phyloP scores from a whole-genome alignment of 92 coral and sea anemone species.

The Desmophyllum pertusum region DNA sequence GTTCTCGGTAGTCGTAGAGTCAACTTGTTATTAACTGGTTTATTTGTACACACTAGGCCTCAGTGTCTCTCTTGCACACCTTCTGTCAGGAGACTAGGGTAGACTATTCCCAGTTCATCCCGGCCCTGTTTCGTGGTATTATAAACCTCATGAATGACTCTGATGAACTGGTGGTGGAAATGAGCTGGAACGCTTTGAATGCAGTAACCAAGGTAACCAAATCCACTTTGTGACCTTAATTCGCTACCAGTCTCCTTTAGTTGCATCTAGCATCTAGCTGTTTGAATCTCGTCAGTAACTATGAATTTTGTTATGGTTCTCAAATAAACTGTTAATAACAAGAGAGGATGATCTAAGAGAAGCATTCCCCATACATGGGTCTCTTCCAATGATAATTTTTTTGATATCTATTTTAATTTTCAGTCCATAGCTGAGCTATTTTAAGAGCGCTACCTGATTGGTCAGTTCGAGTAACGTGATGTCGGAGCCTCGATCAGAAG shows the following conservation, averaged over 20 bases:
- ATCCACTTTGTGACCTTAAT: not conserved
- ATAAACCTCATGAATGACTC: slow-evolving; percentile 71
- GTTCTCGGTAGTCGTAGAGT: not conserved
- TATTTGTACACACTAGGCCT: slow-evolving; percentile 51
- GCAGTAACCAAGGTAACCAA: slow-evolving; percentile 76
- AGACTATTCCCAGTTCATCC: slow-evolving; percentile 73
- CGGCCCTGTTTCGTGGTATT: slow-evolving; percentile 65
- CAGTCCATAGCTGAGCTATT: too few species aligned
- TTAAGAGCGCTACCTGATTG: too few species aligned
- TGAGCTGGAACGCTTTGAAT: slow-evolving; percentile 76
- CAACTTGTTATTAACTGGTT: not conserved
- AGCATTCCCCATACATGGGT: too few species aligned
- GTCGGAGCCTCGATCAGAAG: too few species aligned
- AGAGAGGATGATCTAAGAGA: too few species aligned
- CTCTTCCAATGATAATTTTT: too few species aligned
- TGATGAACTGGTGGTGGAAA: slow-evolving; percentile 73
- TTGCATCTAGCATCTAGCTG: not conserved
- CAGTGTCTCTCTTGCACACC: slow-evolving; percentile 68
- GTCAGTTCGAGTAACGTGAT: too few species aligned
- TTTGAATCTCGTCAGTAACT: not conserved
- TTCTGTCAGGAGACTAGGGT: slow-evolving; percentile 77
- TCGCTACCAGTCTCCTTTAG: not conserved
- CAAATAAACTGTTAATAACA: not conserved
- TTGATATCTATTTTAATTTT: too few species aligned
- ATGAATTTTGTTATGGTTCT: not conserved